Conservation (phyloP, 2,797 vertebrate genomes). For the Pogoniulus pusillus region DNA sequence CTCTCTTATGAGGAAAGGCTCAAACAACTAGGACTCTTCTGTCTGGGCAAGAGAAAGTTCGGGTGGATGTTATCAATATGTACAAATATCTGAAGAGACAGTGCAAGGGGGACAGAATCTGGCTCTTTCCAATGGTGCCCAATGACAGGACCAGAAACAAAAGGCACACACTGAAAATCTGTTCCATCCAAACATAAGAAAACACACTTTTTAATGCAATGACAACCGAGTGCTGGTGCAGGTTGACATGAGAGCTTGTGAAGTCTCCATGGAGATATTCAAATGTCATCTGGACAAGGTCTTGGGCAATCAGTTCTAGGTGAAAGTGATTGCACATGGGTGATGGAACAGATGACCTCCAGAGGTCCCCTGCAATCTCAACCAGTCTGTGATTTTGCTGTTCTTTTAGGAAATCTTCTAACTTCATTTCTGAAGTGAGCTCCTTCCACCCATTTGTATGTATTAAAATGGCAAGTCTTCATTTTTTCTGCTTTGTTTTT, state of each 20-base stretch:
- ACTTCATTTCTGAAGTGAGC: background rate
- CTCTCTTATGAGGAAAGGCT: background rate
- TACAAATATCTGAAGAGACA: background rate
- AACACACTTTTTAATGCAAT: background rate
- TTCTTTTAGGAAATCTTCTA: background rate
- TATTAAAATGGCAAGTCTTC: background rate
- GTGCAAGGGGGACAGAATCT: background rate
- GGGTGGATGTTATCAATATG: no score
- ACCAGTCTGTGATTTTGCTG: background rate
- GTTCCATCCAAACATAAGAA: background rate
- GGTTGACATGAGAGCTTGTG: background rate
- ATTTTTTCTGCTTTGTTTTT: background rate
- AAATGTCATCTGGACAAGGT: background rate
- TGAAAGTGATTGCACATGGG: fast-evolving
- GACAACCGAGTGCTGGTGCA: background rate
- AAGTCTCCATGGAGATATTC: background rate
- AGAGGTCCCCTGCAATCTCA: background rate
- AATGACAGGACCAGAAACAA: background rate
- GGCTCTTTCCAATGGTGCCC: background rate
- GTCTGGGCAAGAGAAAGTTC: background rate
- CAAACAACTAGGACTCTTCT: background rate
- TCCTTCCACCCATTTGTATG: background rate
- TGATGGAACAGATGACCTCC: background rate
- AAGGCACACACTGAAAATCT: background rate
- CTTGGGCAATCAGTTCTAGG: background rate